Evolutionary conservation across 2,797 vertebrate genomes (phyloP).

Genomic region (Prionace glauca): DNA sequence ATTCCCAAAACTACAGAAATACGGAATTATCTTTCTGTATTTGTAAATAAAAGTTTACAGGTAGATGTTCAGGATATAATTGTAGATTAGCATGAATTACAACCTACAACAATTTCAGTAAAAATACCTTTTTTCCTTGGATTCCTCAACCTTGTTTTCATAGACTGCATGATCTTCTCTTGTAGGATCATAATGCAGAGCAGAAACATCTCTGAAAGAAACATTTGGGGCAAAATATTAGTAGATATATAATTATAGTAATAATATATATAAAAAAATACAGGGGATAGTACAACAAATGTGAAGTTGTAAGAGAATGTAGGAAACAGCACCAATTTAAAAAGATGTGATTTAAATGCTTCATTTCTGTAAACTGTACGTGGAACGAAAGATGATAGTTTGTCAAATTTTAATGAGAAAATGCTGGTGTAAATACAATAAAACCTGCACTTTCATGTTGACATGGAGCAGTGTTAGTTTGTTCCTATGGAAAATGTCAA

Average conservation of each 20-base stretch:
- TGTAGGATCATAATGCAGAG: constrained; percentile 84
- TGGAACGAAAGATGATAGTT: not conserved
- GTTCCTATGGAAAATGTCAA: not conserved
- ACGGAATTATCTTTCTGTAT: not conserved
- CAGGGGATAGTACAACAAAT: not conserved
- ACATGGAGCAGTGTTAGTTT: not conserved
- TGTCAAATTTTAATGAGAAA: not conserved
- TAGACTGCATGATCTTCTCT: constrained; percentile 75
- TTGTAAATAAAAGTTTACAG: not conserved
- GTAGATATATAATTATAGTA: not conserved
- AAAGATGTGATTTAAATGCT: constrained; percentile 34
- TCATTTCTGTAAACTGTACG: not conserved
- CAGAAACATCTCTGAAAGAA: constrained; percentile 65
- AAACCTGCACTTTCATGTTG: not conserved
- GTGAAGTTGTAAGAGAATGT: not conserved
- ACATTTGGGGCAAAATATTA: constrained; percentile 37
- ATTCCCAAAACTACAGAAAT: not conserved
- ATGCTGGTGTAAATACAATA: not conserved
- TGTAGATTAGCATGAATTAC: not conserved
- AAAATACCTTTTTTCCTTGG: constrained; percentile 75
- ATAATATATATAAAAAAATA: not conserved
- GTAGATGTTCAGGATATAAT: not conserved
- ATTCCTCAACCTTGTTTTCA: constrained; percentile 62
- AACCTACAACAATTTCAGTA: not conserved
- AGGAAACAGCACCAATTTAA: not conserved